A percentile compares a stretch with the other conserved stretches of the same genome.
phyloP scores from a whole-genome alignment of 2,888 invertebrate genomes.

The Antheraea yamamai region DNA sequence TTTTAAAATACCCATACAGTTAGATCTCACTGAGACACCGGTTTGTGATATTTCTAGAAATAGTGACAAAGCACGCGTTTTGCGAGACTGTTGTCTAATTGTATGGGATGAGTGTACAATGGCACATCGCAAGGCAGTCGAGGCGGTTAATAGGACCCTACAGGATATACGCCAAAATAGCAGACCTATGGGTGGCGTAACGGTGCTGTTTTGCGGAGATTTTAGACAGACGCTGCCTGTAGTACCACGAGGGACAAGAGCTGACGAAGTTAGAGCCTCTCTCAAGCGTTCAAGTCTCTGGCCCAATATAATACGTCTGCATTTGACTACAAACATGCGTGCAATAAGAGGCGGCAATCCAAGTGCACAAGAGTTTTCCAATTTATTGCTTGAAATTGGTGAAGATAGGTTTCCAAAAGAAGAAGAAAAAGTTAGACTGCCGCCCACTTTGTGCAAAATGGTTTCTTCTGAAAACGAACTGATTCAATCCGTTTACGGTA shows the following conservation, averaged over 20 bases:
- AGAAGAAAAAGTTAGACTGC: not conserved
- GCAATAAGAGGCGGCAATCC: not conserved
- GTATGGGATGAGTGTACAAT: slow-evolving; percentile 7
- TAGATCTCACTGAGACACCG: slow-evolving; percentile 6
- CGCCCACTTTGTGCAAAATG: no score
- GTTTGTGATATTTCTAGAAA: slow-evolving; percentile 19
- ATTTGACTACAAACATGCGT: slow-evolving; percentile 19
- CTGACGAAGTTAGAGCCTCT: slow-evolving; percentile 28
- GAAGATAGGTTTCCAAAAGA: not conserved
- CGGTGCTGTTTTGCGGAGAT: slow-evolving; percentile 19
- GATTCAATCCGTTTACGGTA: no score
- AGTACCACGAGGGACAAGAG: slow-evolving; percentile 26
- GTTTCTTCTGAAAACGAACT: no score
- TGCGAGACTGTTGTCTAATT: not conserved
- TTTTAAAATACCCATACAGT: slow-evolving; percentile 21
- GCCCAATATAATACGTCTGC: slow-evolving; percentile 8
- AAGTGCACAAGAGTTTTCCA: slow-evolving; percentile 10
- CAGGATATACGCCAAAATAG: not conserved
- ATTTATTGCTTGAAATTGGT: not conserved
- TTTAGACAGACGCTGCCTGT: slow-evolving; percentile 28
- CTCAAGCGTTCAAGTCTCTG: slow-evolving; percentile 31
- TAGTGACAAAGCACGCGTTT: not conserved
- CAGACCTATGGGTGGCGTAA: not conserved
- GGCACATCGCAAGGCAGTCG: no score
- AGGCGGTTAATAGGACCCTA: no score